Evolutionary conservation across 2,113 vertebrate species (phyloP).

Genomic region (Scatophagus argus): DNA sequence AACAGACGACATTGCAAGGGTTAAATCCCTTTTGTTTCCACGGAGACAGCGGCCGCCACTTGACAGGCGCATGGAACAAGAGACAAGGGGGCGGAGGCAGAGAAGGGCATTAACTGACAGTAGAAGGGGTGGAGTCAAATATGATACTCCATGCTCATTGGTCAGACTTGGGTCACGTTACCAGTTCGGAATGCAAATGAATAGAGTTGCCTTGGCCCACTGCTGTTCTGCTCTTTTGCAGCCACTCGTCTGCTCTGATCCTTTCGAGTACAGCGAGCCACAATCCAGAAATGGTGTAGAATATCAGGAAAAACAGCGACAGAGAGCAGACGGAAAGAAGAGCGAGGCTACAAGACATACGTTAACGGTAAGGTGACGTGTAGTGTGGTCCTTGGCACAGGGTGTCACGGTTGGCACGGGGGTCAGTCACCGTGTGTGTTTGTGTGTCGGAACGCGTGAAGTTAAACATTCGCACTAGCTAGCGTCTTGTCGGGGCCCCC

Average conservation of each 20-base stretch:
- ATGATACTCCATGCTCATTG: slow-evolving; percentile 60
- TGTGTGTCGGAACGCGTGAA: slow-evolving; percentile 67
- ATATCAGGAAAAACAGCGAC: slow-evolving; percentile 55
- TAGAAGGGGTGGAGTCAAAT: slow-evolving; percentile 28
- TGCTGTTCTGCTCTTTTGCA: slow-evolving; percentile 34
- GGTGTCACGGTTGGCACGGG: slow-evolving; percentile 30
- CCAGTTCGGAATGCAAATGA: slow-evolving; percentile 82
- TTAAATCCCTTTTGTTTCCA: slow-evolving; percentile 79
- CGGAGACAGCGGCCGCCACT: slow-evolving; percentile 75
- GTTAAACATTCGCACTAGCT: slow-evolving; percentile 48
- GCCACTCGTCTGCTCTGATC: slow-evolving; percentile 63
- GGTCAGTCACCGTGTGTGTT: slow-evolving; percentile 25
- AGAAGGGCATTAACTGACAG: slow-evolving; percentile 19
- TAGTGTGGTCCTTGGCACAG: neutral
- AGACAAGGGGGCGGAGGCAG: slow-evolving; percentile 24
- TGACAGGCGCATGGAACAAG: slow-evolving; percentile 76
- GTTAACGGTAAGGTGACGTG: slow-evolving; percentile 70
- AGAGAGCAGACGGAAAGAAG: slow-evolving; percentile 42
- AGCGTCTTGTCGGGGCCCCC: slow-evolving; percentile 50
- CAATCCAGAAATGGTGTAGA: slow-evolving; percentile 79
- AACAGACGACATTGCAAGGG: neutral
- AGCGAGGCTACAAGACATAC: slow-evolving; percentile 44
- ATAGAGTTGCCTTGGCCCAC: slow-evolving; percentile 56
- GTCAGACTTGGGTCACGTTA: slow-evolving; percentile 67
- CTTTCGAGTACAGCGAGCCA: slow-evolving; percentile 62